These are phyloP conservation scores for Cremastobaeus sp. DNA, from an alignment of 2,888 invertebrate species.

Conservation along the genomic window DNA sequence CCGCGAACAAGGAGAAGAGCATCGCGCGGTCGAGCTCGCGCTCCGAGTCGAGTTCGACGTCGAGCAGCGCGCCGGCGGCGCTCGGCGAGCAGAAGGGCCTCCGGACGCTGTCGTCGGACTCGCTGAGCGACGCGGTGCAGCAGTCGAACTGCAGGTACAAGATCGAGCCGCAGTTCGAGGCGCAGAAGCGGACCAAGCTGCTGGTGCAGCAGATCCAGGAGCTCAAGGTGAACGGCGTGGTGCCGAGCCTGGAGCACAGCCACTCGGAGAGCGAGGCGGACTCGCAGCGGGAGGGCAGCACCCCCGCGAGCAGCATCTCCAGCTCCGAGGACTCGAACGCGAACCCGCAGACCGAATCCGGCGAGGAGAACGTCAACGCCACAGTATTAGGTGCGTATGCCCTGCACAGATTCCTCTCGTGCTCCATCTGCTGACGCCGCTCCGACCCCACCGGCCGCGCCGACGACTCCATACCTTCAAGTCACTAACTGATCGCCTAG, in stretches of 20 bases:
- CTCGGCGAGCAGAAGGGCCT: slow-evolving; percentile 71
- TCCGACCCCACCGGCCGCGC: no score
- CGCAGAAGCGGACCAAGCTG: slow-evolving; percentile 63
- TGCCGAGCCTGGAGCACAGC: slow-evolving; percentile 71
- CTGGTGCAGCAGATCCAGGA: slow-evolving; percentile 68
- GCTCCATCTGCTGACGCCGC: no score
- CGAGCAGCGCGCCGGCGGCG: slow-evolving; percentile 62
- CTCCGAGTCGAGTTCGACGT: slow-evolving; percentile 71
- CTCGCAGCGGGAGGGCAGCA: slow-evolving; percentile 74
- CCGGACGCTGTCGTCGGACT: slow-evolving; percentile 66
- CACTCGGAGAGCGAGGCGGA: slow-evolving; percentile 74
- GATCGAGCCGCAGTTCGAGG: slow-evolving; percentile 58
- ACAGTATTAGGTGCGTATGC: slow-evolving; percentile 72
- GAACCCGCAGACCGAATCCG: slow-evolving; percentile 69
- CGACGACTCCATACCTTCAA: no score
- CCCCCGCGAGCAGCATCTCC: slow-evolving; percentile 75
- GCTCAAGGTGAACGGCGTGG: slow-evolving; percentile 68
- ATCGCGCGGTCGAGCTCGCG: slow-evolving; percentile 73
- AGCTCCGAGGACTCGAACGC: slow-evolving; percentile 73
- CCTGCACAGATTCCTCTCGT: no score
- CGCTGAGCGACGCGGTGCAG: slow-evolving; percentile 67
- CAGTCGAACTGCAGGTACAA: slow-evolving; percentile 69
- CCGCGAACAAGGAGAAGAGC: slow-evolving; percentile 77
- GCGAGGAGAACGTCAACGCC: slow-evolving; percentile 70
- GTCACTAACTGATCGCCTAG: no score